A percentile compares a stretch with the other conserved stretches of the same genome.
These are phyloP conservation scores for Helarctos malayanus DNA, from an alignment of 2,797 vertebrate species.

Conservation along the genomic window DNA sequence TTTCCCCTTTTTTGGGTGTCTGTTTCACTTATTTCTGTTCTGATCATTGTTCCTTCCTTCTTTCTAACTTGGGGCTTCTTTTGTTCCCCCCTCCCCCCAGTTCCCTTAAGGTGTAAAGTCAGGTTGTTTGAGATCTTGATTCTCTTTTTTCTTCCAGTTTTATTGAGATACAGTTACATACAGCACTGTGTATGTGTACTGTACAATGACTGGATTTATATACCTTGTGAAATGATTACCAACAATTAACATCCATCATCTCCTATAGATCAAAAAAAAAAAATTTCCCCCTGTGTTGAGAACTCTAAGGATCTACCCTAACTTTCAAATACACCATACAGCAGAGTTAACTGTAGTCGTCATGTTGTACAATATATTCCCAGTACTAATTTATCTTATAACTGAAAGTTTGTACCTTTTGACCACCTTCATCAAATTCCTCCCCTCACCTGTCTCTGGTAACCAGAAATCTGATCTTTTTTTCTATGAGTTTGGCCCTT, in stretches of 20 bases:
- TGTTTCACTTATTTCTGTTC: background rate
- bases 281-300: background rate
- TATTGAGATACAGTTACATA: background rate
- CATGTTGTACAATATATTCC: background rate
- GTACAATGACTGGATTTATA: background rate
- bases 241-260: background rate
- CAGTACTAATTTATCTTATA: background rate
- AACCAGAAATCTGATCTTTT: background rate
- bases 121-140: background rate
- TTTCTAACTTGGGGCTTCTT: background rate
- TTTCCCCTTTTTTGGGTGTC: background rate
- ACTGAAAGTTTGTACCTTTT: background rate
- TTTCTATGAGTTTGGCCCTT: background rate
- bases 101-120: background rate
- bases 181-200: background rate
- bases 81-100: no score
- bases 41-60: background rate
- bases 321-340: background rate
- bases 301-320: background rate
- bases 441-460: no score
- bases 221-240: background rate
- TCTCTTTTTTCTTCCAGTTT: background rate
- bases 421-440: background rate
- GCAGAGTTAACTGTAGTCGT: background rate
- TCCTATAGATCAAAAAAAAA: background rate